Evolutionary conservation across 1,140 invertebrate species (phyloP), one percentile per base, ranked within the genome.

Genomic region (Agraylea sexmaculata): DNA sequence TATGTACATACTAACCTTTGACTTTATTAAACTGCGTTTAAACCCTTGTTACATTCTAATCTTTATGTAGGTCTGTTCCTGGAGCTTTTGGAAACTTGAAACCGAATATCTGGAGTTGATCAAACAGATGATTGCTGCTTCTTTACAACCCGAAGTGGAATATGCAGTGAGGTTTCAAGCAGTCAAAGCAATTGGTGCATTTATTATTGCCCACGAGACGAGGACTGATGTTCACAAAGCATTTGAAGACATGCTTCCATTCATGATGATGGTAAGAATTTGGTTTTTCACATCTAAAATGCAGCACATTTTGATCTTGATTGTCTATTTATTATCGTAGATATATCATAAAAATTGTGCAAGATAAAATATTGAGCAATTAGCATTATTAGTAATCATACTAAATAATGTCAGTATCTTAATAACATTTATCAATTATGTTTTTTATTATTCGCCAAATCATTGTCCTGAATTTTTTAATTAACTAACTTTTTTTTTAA

Each of bases 71-170:
- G 44, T 81, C 84, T 55, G 88, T 97, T 13, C 94, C 95, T 40
- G 87, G 89, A 27, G 83, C 97, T 20, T 98, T 98, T 75, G 94
- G 93, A 17, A 93, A 92, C 58, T 86, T 94, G 58, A 97, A 63
- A 70, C 74, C 37, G 81, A 88, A 54, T 92, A 96, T 60, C 61
- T 97, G 21, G 78, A 89, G 57, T 73, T 94, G 4, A 98, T 98
- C 44, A 94, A 94, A 58, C 82, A 91, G 60, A 95, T 96, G 90
- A 66, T 97, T 37, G 69, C 78, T 21, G 78, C 87, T 45, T 83
- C 83, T 32, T 65, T 95, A 23, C 69, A 77, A 46, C 78, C 84
- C 42, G 64, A 69, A 12, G 64, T 75, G 45, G 73, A 78, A 51
- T 76, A 78, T 40, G 77, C 82, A 47, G 78, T 88, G 2, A 69